Base-by-base conservation (phyloP, 2,113 vertebrate genomes). In the Hydrochoerus hydrochaeris region DNA sequence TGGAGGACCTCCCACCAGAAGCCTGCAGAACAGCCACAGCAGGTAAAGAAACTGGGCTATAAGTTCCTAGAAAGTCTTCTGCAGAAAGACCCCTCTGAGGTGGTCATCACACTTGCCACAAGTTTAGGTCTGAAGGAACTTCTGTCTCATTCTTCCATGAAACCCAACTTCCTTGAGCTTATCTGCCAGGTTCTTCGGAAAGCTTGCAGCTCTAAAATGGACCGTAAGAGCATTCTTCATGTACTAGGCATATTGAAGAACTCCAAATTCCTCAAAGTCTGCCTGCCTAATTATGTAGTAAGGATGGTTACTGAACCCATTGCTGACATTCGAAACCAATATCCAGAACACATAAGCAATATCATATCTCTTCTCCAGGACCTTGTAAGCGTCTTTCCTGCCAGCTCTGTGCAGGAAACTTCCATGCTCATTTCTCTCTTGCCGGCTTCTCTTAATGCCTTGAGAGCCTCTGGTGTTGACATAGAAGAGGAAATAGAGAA, bases 51-150 rank as follows among this genome's bases (percentile, higher is more conserved):
- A 86, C 96, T 99, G 63, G 98, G 99, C 60, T 99, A 98, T 86
- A 99, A 98, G 97, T 97, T 98, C 49, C 98, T 99, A 30, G 98
- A 99, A 98, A 98, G 97, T 46, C 99, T 99, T 7, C 98, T 99
- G 0, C 94, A 95, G 78, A 99, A 99, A 97, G 99, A 99, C 0
- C 98, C 99, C 0, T 99, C 99, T 38, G 98, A 98, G 88, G 98
- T 99, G 93, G 99, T 98, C 93, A 99, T 99, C 97, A 99, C 98
- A 0, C 99, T 99, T 65, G 99, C 99, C 57, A 98, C 98, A 41
- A 97, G 97, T 94, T 89, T 77, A 0, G 99, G 98, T 19, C 97
- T 99, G 12, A 97, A 98, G 41, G 97, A 98, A 28, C 96, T 99
- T 92, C 98, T 99, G 41, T 97, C 97, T 13, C 98, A 98, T 82